phyloP scores from a whole-genome alignment of 2,113 vertebrate genomes.

The Serinus canaria region DNA sequence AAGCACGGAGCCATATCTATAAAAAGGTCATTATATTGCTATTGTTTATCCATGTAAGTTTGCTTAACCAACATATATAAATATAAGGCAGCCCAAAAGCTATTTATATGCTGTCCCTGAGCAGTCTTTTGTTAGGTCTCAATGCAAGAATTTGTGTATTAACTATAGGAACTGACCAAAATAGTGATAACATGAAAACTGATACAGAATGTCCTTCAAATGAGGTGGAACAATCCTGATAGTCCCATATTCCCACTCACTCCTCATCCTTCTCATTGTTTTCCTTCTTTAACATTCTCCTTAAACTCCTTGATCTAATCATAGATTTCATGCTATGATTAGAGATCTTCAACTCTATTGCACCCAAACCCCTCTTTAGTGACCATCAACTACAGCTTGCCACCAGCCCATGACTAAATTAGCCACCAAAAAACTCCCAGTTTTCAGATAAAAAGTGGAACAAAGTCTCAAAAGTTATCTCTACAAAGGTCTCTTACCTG shows the following conservation, averaged over 20 bases:
- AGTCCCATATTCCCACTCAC: not conserved
- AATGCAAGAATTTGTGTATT: not conserved
- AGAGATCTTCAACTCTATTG: not conserved
- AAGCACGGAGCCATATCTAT: not conserved
- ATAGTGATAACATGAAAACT: not conserved
- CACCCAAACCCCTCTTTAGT: not conserved
- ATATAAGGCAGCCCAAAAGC: not conserved
- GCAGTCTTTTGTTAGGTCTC: not conserved
- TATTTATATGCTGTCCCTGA: not conserved
- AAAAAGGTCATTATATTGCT: constrained; percentile 2
- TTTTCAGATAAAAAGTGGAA: too few relatives aligned
- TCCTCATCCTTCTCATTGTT: not conserved
- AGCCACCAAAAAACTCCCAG: not conserved
- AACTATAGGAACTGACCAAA: not conserved
- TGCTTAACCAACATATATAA: not conserved
- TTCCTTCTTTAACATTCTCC: constrained; percentile 3
- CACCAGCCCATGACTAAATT: not conserved
- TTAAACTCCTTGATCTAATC: not conserved
- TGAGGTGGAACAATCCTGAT: not conserved
- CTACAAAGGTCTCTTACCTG: not conserved
- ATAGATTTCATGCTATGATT: not conserved
- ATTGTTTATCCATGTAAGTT: constrained; percentile 27
- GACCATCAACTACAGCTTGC: constrained; percentile 7
- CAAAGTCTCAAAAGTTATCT: too few relatives aligned
- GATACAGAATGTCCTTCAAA: not conserved